These are phyloP conservation scores for Choristoneura rosaceana DNA, from an alignment of 2,888 invertebrate species.

Conservation along the genomic window DNA sequence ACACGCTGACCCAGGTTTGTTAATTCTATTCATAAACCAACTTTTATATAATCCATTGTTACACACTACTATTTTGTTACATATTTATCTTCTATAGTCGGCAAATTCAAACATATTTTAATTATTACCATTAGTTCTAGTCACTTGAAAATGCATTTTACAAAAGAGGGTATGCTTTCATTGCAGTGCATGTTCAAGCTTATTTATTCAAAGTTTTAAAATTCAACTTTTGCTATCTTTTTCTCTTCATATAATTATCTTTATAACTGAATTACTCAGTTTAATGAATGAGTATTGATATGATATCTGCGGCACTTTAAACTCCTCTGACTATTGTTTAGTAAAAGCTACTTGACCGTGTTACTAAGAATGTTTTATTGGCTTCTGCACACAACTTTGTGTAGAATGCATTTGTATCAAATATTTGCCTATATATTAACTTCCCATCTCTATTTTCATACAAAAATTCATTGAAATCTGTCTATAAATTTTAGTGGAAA, in stretches of 20 bases:
- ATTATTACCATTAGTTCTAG: background rate
- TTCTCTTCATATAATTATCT: background rate
- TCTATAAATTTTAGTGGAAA: no score
- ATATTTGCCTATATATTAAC: no score
- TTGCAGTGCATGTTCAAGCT: background rate
- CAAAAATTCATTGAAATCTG: no score
- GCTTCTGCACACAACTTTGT: no score
- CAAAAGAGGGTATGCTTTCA: background rate
- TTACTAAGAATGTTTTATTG: no score
- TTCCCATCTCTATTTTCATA: no score
- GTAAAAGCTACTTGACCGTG: background rate
- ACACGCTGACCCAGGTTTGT: constrained; percentile 83
- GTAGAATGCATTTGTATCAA: no score
- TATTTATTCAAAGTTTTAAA: background rate
- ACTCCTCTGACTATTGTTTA: background rate
- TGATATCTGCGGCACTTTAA: background rate
- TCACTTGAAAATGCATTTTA: background rate
- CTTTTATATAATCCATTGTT: constrained; percentile 72
- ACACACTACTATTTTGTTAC: constrained; percentile 48
- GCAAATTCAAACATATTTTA: constrained; percentile 7
- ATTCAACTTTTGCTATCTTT: background rate
- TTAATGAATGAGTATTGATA: constrained; percentile 1
- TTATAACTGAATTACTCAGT: background rate
- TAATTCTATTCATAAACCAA: constrained; percentile 52
- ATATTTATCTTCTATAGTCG: constrained; percentile 18